phyloP scores from a whole-genome alignment of 2,888 invertebrate genomes.

The Ornithoptera priamus region DNA sequence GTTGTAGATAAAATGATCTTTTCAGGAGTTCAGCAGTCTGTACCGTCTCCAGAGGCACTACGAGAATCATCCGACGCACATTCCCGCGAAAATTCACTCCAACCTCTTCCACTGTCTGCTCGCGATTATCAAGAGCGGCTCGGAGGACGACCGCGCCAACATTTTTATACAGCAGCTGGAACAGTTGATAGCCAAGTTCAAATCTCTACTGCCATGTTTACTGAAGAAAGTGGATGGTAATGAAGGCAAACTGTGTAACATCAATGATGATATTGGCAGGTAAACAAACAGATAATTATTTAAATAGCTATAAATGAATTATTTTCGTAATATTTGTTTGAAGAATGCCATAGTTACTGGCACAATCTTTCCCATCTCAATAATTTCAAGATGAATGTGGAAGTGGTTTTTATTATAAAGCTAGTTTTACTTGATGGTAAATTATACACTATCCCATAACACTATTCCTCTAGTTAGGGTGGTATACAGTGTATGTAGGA shows the following conservation, averaged over 20 bases:
- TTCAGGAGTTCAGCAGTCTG: constrained; percentile 65
- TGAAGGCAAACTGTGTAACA: constrained; percentile 52
- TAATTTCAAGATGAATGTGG: not conserved
- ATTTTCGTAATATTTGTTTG: no score
- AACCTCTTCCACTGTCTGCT: constrained; percentile 68
- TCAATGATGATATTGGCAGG: constrained; percentile 67
- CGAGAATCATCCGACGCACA: constrained; percentile 64
- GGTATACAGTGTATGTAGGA: no score
- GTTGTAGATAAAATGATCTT: constrained; percentile 18
- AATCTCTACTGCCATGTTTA: constrained; percentile 61
- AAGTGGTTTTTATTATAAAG: no score
- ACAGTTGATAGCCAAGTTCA: constrained; percentile 60
- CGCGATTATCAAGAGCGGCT: constrained; percentile 59
- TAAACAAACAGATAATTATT: constrained; percentile 32
- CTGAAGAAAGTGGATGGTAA: constrained; percentile 48
- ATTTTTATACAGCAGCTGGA: constrained; percentile 68
- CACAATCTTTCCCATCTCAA: not conserved
- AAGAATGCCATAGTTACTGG: no score
- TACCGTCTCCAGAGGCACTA: constrained; percentile 70
- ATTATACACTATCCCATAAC: no score
- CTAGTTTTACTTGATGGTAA: no score
- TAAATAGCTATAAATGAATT: no score
- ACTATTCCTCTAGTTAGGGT: no score
- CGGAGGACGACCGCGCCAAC: constrained; percentile 55
- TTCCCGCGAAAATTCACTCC: constrained; percentile 62